phyloP scores from a whole-genome alignment of 2,888 invertebrate species.

The Eulithis prunata region DNA sequence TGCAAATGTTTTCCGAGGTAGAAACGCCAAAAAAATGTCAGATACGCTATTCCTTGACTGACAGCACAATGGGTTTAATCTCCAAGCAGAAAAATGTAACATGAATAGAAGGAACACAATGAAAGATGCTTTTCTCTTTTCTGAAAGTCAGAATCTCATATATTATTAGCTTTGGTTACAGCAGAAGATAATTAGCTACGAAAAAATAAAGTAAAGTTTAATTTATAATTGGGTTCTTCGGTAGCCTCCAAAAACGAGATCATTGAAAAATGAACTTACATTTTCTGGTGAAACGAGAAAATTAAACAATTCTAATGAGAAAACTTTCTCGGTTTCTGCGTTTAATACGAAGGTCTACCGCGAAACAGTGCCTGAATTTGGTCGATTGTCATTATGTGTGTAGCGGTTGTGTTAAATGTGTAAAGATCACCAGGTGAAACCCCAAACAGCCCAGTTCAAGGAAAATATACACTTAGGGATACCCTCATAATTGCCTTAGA shows the following conservation, averaged over 20 bases:
- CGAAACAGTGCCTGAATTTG: constrained; percentile 35
- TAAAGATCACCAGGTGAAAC: no score
- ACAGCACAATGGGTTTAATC: constrained; percentile 78
- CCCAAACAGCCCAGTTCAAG: no score
- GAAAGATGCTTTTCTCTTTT: constrained; percentile 35
- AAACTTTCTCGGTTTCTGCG: constrained; percentile 54
- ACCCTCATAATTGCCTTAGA: no score
- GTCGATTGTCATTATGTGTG: constrained; percentile 4
- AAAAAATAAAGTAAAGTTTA: constrained; percentile 11
- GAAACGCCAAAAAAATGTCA: constrained; percentile 51
- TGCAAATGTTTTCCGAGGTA: no score
- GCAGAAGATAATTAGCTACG: not conserved
- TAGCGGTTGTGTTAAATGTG: no score
- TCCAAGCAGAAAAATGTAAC: constrained; percentile 66
- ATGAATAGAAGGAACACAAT: constrained; percentile 53
- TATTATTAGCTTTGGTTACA: constrained; percentile 17
- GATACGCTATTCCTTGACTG: constrained; percentile 75
- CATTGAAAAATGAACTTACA: constrained; percentile 32
- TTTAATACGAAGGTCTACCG: constrained; percentile 52
- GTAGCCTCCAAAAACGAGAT: constrained; percentile 16
- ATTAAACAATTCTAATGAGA: constrained; percentile 62
- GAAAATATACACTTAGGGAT: no score
- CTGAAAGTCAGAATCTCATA: constrained; percentile 18
- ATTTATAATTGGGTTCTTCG: constrained; percentile 10
- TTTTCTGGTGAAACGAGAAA: constrained; percentile 46